Base-by-base conservation (phyloP, 2,888 invertebrate genomes). In the Coelinius sp. region DNA sequence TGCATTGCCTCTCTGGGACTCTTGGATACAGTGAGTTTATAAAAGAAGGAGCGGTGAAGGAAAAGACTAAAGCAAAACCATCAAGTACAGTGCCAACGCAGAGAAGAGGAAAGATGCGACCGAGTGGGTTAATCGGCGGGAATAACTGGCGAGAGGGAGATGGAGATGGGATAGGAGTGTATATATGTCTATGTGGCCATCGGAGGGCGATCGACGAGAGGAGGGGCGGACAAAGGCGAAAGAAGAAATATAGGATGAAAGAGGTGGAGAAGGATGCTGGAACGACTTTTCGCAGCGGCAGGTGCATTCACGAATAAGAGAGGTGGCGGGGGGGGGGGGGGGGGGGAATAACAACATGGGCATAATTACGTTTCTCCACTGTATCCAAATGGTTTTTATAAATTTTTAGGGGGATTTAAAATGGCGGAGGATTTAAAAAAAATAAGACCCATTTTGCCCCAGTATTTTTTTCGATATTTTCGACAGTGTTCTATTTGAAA, bases 1-100 rank as follows among this genome's bases (percentile, higher is more conserved):
- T 86, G 82, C 87, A 86, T 85, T 86, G 87, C 86, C 86, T 84
- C 80, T 79, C 79, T 82, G 76, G 75, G 76, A 59, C 59, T 59
- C 14, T 63, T 59, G 41, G 22, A 63, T 22, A 24, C 24, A 35
- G 24, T 22, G 4, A 41, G 68, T 70, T 71, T 68, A 64, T 64
- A 71, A 68, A 52, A 68, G 73, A 49, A 67, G 62, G 44, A 66
- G 71, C 73, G 70, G 68, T 31, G 56, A 64, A 53, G 35, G 35
- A 49, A 31, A 59, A 68, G 31, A 63, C 25, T n/a, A 64, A 35
- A 46, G 75, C 31, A 20, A 53, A 67, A 56, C 62, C 31, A 12
- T 7, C 27, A 38, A 49, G 63, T 38, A 6, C 35, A 53, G 35
- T 38, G 59, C 31, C 41, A 52, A 31, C 46, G 69, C 64, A 8